Conservation (phyloP, 1,140 invertebrate genomes). For the Globodera rostochiensis region DNA sequence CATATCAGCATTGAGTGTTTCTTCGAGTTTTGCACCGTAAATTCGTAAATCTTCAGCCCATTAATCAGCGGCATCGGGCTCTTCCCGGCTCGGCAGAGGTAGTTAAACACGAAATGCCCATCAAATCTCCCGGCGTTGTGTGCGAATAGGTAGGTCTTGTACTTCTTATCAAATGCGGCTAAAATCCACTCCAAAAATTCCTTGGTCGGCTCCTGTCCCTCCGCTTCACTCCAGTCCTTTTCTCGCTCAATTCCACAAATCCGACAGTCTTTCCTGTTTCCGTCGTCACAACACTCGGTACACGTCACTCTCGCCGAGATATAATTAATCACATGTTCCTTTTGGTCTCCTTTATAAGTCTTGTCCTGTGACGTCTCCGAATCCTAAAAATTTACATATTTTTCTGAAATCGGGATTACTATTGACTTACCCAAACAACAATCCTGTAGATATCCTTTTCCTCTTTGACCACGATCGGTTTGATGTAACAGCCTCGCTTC, state of each 20-base stretch:
- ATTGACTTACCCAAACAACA: background rate
- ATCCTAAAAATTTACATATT: background rate
- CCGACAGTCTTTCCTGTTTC: background rate
- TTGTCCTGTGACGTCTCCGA: background rate
- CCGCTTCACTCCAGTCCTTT: conserved; percentile 4
- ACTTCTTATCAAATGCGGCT: background rate
- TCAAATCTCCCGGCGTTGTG: background rate
- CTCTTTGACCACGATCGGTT: background rate
- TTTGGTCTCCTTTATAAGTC: background rate
- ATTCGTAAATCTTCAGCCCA: conserved; percentile 3
- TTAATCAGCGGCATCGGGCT: background rate
- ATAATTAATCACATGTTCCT: background rate
- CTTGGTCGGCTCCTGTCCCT: background rate
- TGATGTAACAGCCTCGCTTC: background rate
- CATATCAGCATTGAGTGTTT: conserved; percentile 1
- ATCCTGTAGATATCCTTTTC: background rate
- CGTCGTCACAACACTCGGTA: background rate
- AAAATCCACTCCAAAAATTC: conserved; percentile 5
- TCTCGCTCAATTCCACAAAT: background rate
- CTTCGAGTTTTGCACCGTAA: background rate
- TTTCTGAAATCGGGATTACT: no score
- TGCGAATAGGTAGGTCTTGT: background rate
- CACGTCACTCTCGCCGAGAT: background rate
- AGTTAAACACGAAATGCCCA: conserved; percentile 2
- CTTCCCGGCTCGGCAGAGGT: background rate